Base-by-base conservation (phyloP, 64 coral and sea anemone species). In the Platygyra sinensis region DNA sequence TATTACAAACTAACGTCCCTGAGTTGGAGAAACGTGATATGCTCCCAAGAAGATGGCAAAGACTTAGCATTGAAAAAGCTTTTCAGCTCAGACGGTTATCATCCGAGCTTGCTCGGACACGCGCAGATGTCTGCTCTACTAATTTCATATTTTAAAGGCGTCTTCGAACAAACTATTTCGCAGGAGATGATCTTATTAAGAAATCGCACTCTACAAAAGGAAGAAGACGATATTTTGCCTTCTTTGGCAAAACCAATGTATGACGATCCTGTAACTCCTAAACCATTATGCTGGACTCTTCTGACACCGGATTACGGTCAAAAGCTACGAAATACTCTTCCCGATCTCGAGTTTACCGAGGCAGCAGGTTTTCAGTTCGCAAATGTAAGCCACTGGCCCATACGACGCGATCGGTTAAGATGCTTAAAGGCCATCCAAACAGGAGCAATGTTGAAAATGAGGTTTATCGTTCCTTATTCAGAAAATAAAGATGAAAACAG, bases 1-100 rank as follows among this genome's bases (percentile, higher is more conserved):
- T 94, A 99, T 54, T 99, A 99, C 59, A 93, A 99, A 29, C 83
- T 99, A 54, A 90, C 97, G 11, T 95, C 97, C 27, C 72, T 99
- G 14, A 93, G 94, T 82, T 99, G 97, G 97, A 83, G 97, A 82
- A 99, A 86, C 69, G 92, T 96, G 62, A 89, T 93, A 71, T 99
- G 94, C 39, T 99, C 88, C 39, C 78, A 90, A 25, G 79, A 88
- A 22, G 87, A 57, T 19, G 71, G 10, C 46, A 16, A 75, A 29
- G 59, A 78, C 10, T 52, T 97, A 62, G 80, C 72, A 1, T 61
- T 94, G 0, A 71, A 80, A 33, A 88, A 72, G 30, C 73, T 99
- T 8, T 99, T 99, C 74, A 93, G 97, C 62, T 90, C 80, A 9
- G 97, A 99, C 74, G 97, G 94, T 2, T 99, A 95, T 49, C 97